A percentile compares a stretch with the other conserved stretches of the same genome.
These are phyloP conservation scores for Cepaea nemoralis DNA, from an alignment of 1,140 invertebrate genomes.

Conservation along the genomic window DNA sequence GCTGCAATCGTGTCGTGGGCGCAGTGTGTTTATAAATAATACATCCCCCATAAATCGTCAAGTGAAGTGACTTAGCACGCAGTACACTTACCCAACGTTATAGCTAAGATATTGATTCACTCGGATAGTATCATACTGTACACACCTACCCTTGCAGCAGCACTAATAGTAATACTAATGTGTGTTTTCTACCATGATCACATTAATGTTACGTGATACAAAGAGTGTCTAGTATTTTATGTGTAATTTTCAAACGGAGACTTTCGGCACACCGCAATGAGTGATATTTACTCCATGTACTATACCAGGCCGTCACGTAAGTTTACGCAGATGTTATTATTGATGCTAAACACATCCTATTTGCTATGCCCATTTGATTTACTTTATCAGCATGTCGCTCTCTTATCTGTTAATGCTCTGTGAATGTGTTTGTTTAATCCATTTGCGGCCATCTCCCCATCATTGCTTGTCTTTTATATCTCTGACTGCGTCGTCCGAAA, in stretches of 20 bases:
- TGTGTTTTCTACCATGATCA: neutral
- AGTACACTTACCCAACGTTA: neutral
- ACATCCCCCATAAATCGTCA: neutral
- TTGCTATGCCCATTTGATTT: too few relatives aligned
- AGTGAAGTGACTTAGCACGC: neutral
- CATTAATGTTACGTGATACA: neutral
- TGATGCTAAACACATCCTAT: neutral
- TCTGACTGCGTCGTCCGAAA: too few relatives aligned
- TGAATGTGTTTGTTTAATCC: neutral
- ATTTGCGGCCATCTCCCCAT: neutral
- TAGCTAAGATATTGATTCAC: too few relatives aligned
- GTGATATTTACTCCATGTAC: neutral
- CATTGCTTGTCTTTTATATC: too few relatives aligned
- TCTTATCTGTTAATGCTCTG: neutral
- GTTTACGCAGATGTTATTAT: neutral
- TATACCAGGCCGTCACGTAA: neutral
- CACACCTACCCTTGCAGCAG: too few relatives aligned
- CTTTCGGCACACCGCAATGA: neutral
- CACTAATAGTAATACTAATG: neutral
- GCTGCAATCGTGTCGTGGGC: neutral
- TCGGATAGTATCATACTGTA: too few relatives aligned
- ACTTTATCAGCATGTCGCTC: too few relatives aligned
- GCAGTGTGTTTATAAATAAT: neutral
- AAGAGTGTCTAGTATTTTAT: neutral
- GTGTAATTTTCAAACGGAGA: neutral